Evolutionary conservation across 2,888 invertebrate genomes (phyloP), one percentile per base, ranked within the genome.

Genomic region (Hirtodrosophila alboralis): DNA sequence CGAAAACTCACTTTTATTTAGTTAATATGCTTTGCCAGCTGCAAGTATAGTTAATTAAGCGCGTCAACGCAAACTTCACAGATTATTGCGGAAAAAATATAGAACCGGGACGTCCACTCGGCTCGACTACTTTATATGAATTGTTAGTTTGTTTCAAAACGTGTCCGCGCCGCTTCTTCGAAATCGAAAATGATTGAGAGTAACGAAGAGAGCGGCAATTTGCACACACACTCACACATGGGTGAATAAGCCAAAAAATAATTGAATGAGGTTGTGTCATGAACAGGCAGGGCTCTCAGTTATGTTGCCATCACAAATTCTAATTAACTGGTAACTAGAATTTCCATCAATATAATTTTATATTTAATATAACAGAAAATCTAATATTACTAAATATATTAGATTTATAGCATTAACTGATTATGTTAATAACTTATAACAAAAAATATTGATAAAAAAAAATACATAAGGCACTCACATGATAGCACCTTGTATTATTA

Each of bases 1-100:
- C n/a, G 23, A 62, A n/a, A n/a, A 58, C 69, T 69, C 54, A 69
- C 74, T 73, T 74, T 73, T 44, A 44, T 33, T 56, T 33, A 13
- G n/a, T 67, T 44, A 48, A 54, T 66, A 45, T 7, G 33, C 12
- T 37, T 41, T 23, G 28, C n/a, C 40, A 44, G 44, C 43, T 43
- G 33, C 26, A 28, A 52, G 30, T 37, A 26, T 13, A 36, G 44
- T 62, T 45, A 57, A 67, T 52, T 38, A 52, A 45, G 38, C 66
- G 40, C 72, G 57, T 34, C 38, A 43, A 36, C 21, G 59, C 51
- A 37, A 66, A 72, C 43, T 21, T 43, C 49, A 33, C 6, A 45
- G 18, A 54, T 59, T 41, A 59, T 26, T 31, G 23, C 45, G 37
- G 14, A 36, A 9, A 48, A 45, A n/a, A n/a, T n/a, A n/a, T n/a